A percentile compares a stretch with the other conserved stretches of the same genome.
These are phyloP conservation scores for Ciconia nigra DNA, from an alignment of 2,797 vertebrate species.

Conservation along the genomic window DNA sequence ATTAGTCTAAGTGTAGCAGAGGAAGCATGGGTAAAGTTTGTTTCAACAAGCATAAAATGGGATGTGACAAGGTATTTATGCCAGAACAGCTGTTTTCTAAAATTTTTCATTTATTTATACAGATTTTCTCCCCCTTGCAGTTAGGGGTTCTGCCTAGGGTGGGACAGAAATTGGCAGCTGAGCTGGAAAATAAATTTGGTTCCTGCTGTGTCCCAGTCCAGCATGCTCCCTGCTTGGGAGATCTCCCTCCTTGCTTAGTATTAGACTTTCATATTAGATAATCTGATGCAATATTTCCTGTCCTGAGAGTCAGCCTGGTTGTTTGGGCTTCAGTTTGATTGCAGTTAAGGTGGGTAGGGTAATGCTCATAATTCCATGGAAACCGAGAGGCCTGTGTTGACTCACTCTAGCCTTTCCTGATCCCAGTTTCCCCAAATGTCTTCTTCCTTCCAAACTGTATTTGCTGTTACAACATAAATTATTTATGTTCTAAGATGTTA, in stretches of 20 bases:
- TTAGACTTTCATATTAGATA: background rate
- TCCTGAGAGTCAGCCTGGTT: accelerated
- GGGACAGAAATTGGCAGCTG: background rate
- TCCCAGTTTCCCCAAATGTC: background rate
- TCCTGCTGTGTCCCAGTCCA: background rate
- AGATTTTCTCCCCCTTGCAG: background rate
- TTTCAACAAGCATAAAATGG: slow-evolving; percentile 8
- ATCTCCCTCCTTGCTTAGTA: background rate
- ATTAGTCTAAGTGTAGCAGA: background rate
- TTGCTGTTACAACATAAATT: background rate
- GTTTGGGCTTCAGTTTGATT: background rate
- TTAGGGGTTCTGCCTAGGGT: background rate
- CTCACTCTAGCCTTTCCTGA: background rate
- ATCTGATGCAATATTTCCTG: background rate
- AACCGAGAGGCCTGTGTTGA: background rate
- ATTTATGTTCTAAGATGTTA: background rate
- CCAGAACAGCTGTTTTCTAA: slow-evolving; percentile 4
- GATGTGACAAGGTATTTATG: slow-evolving; percentile 1
- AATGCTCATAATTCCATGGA: background rate
- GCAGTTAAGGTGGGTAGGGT: background rate
- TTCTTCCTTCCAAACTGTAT: background rate
- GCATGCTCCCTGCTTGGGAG: accelerated
- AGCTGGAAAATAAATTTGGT: background rate
- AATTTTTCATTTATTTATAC: background rate
- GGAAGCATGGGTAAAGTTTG: background rate